phyloP scores from a whole-genome alignment of 1,140 invertebrate genomes.

The Bombus haemorrhoidalis region DNA sequence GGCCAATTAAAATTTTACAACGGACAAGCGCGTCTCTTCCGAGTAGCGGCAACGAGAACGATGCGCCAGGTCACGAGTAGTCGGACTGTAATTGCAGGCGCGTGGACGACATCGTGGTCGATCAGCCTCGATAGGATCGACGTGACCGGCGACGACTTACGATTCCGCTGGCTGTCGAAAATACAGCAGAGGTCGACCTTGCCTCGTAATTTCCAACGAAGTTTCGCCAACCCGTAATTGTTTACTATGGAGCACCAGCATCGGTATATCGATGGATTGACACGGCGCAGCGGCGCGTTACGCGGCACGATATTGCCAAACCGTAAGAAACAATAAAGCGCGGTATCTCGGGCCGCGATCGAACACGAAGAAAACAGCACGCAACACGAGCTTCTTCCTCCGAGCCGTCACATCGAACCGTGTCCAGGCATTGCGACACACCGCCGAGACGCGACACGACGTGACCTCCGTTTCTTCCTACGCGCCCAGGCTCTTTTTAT shows the following conservation, averaged over 20 bases:
- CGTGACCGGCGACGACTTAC: too few species aligned
- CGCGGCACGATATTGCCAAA: slow-evolving; percentile 12
- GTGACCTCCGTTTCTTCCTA: background rate
- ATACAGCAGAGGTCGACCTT: too few species aligned
- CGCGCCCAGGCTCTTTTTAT: too few species aligned
- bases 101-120: too few species aligned
- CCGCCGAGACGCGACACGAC: too few species aligned
- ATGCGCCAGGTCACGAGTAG: too few species aligned
- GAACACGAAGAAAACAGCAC: slow-evolving; percentile 18
- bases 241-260: background rate
- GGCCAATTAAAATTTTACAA: too few species aligned
- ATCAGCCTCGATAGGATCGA: too few species aligned
- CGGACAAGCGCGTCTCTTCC: too few species aligned
- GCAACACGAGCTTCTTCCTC: slow-evolving; percentile 42
- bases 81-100: too few species aligned
- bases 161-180: too few species aligned
- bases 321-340: slow-evolving; percentile 4
- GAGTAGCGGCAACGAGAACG: too few species aligned
- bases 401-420: slow-evolving; percentile 17
- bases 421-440: slow-evolving; percentile 25
- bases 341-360: slow-evolving; percentile 30
- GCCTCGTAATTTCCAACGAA: background rate
- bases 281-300: background rate
- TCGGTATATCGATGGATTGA: background rate
- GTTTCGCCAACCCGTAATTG: background rate